Evolutionary conservation across 2,797 vertebrate species (phyloP).

Genomic region (Micrastur ruficollis): DNA sequence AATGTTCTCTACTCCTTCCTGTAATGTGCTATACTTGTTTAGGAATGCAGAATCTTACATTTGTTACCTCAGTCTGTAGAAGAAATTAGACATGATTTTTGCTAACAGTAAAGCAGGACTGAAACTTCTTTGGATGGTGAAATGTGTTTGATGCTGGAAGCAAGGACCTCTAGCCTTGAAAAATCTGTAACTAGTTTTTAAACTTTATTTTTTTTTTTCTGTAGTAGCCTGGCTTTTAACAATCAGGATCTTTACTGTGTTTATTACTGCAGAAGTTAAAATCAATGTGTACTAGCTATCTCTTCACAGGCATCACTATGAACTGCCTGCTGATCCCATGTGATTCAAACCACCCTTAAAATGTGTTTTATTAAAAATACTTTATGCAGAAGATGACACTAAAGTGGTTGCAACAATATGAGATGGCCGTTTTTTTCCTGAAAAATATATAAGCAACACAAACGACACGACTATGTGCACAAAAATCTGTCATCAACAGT

Average conservation of each 20-base stretch:
- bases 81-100: not conserved
- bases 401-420: not conserved
- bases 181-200: not conserved
- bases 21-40: not conserved
- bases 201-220: not conserved
- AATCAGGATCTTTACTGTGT: not conserved
- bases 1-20: not conserved
- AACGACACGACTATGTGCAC: not conserved
- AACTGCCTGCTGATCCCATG: not conserved
- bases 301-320: not conserved
- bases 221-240: not conserved
- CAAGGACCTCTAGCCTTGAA: not conserved
- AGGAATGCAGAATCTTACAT: not conserved
- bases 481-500: not conserved
- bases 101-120: not conserved
- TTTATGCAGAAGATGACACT: not conserved
- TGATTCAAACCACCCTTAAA: not conserved
- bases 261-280: slow-evolving; percentile 37
- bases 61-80: not conserved
- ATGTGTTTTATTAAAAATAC: not conserved
- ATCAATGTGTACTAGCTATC: not conserved
- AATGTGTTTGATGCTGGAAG: not conserved
- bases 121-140: not conserved
- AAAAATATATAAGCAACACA: not conserved
- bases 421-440: not conserved